Percentiles rank a stretch among this genome's conserved stretches.
These are phyloP conservation scores for Rafetus swinhoei DNA, from an alignment of 2,113 vertebrate genomes.

Conservation along the genomic window DNA sequence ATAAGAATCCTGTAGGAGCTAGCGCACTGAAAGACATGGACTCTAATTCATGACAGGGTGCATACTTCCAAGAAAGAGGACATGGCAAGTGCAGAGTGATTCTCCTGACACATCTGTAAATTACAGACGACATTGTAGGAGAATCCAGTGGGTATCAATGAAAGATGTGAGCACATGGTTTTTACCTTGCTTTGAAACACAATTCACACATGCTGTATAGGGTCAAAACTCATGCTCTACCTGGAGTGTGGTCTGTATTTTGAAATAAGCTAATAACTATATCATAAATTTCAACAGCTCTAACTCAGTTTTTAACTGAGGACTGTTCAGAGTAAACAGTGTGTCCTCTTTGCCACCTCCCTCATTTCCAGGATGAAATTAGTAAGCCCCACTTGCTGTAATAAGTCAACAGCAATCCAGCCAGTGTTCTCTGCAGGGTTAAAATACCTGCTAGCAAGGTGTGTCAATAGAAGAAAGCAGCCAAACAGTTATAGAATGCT, in stretches of 20 bases:
- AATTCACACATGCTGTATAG: too few relatives aligned
- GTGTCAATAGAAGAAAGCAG: not conserved
- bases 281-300: not conserved
- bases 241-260: not conserved
- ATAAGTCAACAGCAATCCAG: not conserved
- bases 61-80: not conserved
- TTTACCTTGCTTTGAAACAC: not conserved
- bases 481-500: not conserved
- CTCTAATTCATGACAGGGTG: not conserved
- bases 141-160: not conserved
- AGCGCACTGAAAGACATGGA: fast-evolving
- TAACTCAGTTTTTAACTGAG: not conserved
- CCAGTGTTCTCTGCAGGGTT: not conserved
- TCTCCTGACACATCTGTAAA: not conserved
- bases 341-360: too few relatives aligned
- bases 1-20: not conserved
- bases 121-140: not conserved
- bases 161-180: not conserved
- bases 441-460: not conserved
- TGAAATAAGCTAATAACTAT: not conserved
- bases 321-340: not conserved
- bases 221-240: too few relatives aligned
- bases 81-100: not conserved
- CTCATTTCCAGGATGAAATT: not conserved
- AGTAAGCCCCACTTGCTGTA: not conserved